These are phyloP conservation scores for Acridotheres tristis DNA, from an alignment of 2,797 vertebrate genomes.

Conservation along the genomic window DNA sequence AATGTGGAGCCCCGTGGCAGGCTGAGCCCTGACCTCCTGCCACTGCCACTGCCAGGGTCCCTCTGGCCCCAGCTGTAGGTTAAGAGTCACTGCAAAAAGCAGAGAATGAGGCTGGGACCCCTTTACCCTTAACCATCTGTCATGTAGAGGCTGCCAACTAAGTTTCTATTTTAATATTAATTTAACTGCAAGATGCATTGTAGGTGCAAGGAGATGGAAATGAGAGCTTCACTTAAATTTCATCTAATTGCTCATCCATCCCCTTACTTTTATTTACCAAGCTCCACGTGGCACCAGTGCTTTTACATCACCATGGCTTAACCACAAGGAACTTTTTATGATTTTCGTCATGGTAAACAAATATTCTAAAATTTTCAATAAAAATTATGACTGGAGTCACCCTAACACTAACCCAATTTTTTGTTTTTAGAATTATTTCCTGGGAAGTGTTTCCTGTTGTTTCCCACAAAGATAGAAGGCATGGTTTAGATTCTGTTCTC, in stretches of 20 bases:
- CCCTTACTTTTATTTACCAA: not conserved
- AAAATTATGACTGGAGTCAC: not conserved
- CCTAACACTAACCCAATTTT: not conserved
- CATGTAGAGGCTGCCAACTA: not conserved
- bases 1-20: fast-evolving
- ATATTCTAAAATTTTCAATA: not conserved
- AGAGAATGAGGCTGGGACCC: not conserved
- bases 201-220: not conserved
- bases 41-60: not conserved
- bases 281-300: fast-evolving
- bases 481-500: not conserved
- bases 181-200: not conserved
- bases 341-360: not conserved
- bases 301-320: not conserved
- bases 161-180: not conserved
- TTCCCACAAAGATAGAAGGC: not conserved
- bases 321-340: not conserved
- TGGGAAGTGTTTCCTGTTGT: not conserved
- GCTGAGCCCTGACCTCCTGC: not conserved
- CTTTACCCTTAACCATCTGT: constrained; percentile 3
- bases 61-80: not conserved
- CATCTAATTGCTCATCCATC: not conserved
- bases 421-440: not conserved
- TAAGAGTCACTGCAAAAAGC: not conserved
- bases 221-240: not conserved